Evolutionary conservation across 2,113 vertebrate genomes (phyloP).

Genomic region (Apodemus sylvaticus): DNA sequence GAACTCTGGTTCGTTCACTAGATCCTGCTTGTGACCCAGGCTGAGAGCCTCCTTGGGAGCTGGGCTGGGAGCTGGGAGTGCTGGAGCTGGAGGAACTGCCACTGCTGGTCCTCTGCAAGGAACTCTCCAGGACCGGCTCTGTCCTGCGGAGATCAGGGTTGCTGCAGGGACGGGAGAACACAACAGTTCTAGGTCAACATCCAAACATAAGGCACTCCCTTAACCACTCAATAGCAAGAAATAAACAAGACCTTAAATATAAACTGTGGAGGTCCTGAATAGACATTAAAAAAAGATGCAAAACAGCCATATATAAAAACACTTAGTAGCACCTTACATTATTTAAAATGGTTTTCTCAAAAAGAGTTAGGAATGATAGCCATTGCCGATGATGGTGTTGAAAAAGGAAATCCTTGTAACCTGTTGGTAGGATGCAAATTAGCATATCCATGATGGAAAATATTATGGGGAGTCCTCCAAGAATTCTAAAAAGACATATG

Average conservation of each 20-base stretch:
- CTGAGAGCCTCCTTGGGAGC: slow-evolving; percentile 94
- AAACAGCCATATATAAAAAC: neutral
- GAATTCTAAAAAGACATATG: neutral
- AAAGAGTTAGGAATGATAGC: neutral
- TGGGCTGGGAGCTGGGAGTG: slow-evolving; percentile 93
- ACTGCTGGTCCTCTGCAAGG: slow-evolving; percentile 95
- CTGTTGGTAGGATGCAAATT: neutral
- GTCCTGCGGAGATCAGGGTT: slow-evolving; percentile 96
- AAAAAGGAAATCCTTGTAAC: neutral
- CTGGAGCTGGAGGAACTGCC: slow-evolving; percentile 98
- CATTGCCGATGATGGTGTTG: neutral
- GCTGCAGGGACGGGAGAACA: slow-evolving; percentile 78
- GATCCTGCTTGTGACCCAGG: slow-evolving; percentile 91
- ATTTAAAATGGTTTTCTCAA: neutral
- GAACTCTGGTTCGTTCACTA: slow-evolving; percentile 93
- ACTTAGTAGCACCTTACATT: neutral
- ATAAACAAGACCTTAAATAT: neutral
- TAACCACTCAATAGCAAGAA: neutral
- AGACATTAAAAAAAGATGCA: neutral
- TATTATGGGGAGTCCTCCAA: neutral
- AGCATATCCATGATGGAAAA: neutral
- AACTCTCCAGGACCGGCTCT: slow-evolving; percentile 91
- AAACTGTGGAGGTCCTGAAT: neutral
- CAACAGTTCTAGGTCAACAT: neutral
- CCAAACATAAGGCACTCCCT: neutral